A percentile compares a stretch with the other conserved stretches of the same genome.
Evolutionary conservation across 2,888 invertebrate species (phyloP).

Genomic region (Ochropleura leucogaster): DNA sequence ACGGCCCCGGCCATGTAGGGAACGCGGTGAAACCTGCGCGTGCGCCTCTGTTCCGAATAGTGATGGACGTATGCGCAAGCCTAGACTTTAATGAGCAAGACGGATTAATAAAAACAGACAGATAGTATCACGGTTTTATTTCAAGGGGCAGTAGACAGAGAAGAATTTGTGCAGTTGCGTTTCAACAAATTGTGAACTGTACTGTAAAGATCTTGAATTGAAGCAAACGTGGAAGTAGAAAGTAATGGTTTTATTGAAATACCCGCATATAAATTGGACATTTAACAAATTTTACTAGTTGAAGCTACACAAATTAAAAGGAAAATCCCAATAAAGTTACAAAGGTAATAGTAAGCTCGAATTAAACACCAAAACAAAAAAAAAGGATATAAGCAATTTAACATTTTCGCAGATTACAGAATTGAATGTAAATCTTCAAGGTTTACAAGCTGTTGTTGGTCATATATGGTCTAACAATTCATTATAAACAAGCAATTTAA

Average conservation of each 20-base stretch:
- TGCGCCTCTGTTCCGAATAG: conserved; percentile 62
- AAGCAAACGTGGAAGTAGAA: neutral
- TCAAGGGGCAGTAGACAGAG: too few relatives aligned
- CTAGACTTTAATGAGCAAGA: conserved; percentile 33
- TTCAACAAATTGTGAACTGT: neutral
- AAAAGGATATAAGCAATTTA: neutral
- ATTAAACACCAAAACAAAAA: neutral
- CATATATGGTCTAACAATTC: conserved; percentile 10
- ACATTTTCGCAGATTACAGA: conserved; percentile 12
- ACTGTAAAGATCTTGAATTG: neutral
- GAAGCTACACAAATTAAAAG: neutral
- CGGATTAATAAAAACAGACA: neutral
- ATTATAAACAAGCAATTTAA: conserved; percentile 28
- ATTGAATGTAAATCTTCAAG: conserved; percentile 19
- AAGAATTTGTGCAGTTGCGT: neutral
- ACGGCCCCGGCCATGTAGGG: conserved; percentile 73
- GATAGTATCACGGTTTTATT: neutral
- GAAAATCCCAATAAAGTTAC: neutral
- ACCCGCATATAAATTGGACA: neutral
- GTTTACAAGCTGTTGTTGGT: conserved; percentile 2
- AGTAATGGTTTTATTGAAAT: neutral
- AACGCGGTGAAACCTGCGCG: conserved; percentile 71
- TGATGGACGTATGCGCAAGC: conserved; percentile 49
- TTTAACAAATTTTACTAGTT: neutral
- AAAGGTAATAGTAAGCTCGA: neutral